Conservation (phyloP, 2,113 vertebrate species). For the Irena cyanogastra region DNA sequence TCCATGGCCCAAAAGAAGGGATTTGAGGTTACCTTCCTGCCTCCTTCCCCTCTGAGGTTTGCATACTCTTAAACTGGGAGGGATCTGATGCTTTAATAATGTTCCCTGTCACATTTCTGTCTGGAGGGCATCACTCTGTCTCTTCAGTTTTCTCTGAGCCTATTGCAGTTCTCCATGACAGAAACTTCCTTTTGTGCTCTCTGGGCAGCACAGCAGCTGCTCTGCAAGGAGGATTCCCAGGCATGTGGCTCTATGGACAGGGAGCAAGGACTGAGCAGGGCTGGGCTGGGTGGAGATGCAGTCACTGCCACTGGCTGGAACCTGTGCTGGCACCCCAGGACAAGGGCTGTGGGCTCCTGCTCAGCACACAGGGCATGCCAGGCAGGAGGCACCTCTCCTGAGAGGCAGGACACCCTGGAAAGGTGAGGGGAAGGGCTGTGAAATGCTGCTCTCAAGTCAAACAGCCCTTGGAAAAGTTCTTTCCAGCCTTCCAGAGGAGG, state of each 20-base stretch:
- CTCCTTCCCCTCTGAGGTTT: not conserved
- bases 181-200: not conserved
- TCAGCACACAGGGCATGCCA: not conserved
- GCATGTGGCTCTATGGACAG: not conserved
- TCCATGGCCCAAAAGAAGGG: not conserved
- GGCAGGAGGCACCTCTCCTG: not conserved
- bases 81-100: not conserved
- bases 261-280: not conserved
- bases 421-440: not conserved
- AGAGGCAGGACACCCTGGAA: not conserved
- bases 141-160: not conserved
- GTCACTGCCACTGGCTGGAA: not conserved
- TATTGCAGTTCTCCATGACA: not conserved
- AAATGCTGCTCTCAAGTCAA: not conserved
- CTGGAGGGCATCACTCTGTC: not conserved
- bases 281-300: not conserved
- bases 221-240: not conserved
- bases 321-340: not conserved
- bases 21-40: not conserved
- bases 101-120: not conserved
- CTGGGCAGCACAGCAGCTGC: not conserved
- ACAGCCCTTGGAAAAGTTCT: not conserved
- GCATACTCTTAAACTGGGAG: not conserved
- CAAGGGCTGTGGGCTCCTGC: not conserved
- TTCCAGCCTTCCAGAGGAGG: not conserved